Conservation (phyloP, 2,888 invertebrate species). For the Harpagoxenus sublaevis region DNA sequence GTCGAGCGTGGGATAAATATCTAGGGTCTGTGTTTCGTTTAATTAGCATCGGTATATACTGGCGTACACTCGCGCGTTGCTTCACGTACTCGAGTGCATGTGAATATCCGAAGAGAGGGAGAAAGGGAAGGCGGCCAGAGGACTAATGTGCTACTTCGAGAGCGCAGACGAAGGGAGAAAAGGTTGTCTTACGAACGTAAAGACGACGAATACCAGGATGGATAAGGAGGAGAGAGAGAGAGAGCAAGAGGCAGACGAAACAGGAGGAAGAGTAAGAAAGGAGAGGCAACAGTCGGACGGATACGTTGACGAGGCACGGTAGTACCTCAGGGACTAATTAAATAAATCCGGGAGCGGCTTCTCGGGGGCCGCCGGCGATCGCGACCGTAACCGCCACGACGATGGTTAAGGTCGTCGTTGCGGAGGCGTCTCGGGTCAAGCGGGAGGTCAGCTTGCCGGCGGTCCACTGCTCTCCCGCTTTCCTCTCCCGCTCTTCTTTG, state of each 20-base stretch:
- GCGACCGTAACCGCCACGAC: constrained; percentile 78
- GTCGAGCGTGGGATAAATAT: constrained; percentile 79
- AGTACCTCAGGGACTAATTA: constrained; percentile 79
- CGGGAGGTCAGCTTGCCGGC: constrained; percentile 78
- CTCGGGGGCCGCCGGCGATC: constrained; percentile 72
- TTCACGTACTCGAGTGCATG: constrained; percentile 50
- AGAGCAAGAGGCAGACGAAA: neutral
- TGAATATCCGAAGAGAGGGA: constrained; percentile 45
- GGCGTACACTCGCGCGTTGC: constrained; percentile 62
- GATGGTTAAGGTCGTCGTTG: constrained; percentile 78
- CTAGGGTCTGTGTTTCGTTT: constrained; percentile 79
- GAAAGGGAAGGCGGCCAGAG: neutral
- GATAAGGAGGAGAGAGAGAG: neutral
- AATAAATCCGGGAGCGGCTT: constrained; percentile 84
- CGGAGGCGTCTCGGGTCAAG: constrained; percentile 79
- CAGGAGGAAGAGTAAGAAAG: constrained; percentile 32
- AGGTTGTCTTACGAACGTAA: constrained; percentile 53
- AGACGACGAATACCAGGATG: constrained; percentile 40
- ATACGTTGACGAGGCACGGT: constrained; percentile 77
- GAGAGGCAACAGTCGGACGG: constrained; percentile 72
- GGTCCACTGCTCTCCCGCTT: constrained; percentile 74
- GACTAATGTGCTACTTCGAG: constrained; percentile 53
- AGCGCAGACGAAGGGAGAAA: constrained; percentile 58
- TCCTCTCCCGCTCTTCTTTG: constrained; percentile 60
- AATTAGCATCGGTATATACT: constrained; percentile 78